phyloP scores from a whole-genome alignment of 2,113 vertebrate genomes.

The Oreamnos americanus region DNA sequence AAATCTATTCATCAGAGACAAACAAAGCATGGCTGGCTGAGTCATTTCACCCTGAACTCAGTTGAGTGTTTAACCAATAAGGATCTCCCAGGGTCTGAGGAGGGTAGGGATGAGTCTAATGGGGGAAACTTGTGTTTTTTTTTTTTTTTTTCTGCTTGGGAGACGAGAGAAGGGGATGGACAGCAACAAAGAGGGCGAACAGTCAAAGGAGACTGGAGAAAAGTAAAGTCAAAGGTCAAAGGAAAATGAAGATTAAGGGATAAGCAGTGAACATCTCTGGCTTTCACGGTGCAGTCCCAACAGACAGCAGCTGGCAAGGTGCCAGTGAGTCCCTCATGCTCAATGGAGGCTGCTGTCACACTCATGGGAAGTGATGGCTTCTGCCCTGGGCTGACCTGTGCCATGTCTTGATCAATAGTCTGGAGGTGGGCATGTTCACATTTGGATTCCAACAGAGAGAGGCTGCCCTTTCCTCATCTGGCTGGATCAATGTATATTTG shows the following conservation, averaged over 20 bases:
- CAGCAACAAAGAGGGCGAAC: neutral
- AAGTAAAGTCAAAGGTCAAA: neutral
- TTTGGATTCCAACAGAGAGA: constrained; percentile 33
- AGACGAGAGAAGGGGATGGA: neutral
- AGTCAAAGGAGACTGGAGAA: neutral
- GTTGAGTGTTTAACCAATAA: neutral
- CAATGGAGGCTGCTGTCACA: neutral
- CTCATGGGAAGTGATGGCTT: neutral
- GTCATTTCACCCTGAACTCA: neutral
- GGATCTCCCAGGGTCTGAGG: neutral
- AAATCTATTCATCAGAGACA: neutral
- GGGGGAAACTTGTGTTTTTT: neutral
- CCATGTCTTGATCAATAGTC: neutral
- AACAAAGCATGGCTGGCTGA: neutral
- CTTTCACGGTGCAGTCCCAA: neutral
- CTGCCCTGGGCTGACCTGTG: neutral
- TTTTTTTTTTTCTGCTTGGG: neutral
- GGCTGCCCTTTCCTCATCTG: constrained; percentile 10
- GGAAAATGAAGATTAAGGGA: neutral
- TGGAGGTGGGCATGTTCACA: constrained; percentile 3
- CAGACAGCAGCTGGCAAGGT: neutral
- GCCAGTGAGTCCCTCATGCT: neutral
- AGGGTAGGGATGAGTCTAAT: neutral
- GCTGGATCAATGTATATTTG: constrained; percentile 61
- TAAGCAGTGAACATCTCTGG: neutral